phyloP scores from a whole-genome alignment of 2,888 invertebrate genomes.

The Heliothis peltigera region DNA sequence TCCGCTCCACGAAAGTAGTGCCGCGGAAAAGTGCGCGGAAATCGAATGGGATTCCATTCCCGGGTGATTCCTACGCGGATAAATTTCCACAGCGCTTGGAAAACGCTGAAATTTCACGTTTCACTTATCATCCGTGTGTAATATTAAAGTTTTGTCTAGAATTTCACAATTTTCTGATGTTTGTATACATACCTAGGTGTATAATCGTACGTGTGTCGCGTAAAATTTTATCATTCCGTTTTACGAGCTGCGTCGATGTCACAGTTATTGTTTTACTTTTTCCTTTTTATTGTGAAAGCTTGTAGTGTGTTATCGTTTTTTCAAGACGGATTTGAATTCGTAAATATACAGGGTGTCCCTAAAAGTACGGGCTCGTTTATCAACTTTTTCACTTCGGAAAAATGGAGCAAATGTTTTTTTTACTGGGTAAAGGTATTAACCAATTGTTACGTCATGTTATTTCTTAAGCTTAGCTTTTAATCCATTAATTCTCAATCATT shows the following conservation, averaged over 20 bases:
- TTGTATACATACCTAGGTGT: neutral
- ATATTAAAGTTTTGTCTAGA: slow-evolving; percentile 63
- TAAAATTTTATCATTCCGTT: slow-evolving; percentile 60
- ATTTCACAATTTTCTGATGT: slow-evolving; percentile 49
- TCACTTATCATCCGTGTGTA: slow-evolving; percentile 55
- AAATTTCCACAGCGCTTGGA: slow-evolving; percentile 49
- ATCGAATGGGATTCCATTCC: slow-evolving; percentile 77
- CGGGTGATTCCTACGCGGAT: slow-evolving; percentile 66
- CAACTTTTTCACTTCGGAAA: too few species aligned
- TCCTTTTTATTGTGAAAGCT: slow-evolving; percentile 21
- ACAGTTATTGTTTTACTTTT: slow-evolving; percentile 43
- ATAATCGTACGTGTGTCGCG: slow-evolving; percentile 32
- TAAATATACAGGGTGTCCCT: too few species aligned
- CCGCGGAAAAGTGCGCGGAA: slow-evolving; percentile 74
- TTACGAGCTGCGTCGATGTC: slow-evolving; percentile 54
- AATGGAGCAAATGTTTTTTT: too few species aligned
- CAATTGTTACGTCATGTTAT: too few species aligned
- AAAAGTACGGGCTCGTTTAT: too few species aligned
- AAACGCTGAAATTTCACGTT: slow-evolving; percentile 55
- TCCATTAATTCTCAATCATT: too few species aligned
- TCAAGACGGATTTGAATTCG: slow-evolving; percentile 12
- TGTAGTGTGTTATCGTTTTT: slow-evolving; percentile 28
- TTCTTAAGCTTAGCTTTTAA: too few species aligned
- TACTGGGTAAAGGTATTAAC: too few species aligned
- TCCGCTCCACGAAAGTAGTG: slow-evolving; percentile 48